A percentile compares a stretch with the other conserved stretches of the same genome.
These are phyloP conservation scores for Odontomyia ornata DNA, from an alignment of 2,888 invertebrate genomes.

Conservation along the genomic window DNA sequence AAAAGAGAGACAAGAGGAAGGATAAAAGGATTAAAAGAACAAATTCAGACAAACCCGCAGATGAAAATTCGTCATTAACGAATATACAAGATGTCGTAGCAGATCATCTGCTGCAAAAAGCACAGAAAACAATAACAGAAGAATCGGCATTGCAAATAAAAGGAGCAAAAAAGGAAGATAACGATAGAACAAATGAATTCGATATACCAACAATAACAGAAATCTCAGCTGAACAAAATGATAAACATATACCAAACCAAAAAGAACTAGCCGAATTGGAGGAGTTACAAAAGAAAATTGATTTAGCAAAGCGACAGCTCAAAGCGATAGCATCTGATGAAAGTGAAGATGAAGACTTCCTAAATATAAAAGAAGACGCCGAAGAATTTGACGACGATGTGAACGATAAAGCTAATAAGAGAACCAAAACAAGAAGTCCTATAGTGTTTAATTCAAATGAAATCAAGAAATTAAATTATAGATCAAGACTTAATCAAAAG, in stretches of 20 bases:
- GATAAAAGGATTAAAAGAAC: conserved; percentile 61
- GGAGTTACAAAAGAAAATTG: conserved; percentile 73
- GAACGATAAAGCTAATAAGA: conserved; percentile 52
- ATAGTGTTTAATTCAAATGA: conserved; percentile 57
- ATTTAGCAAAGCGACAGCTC: conserved; percentile 67
- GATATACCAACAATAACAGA: conserved; percentile 66
- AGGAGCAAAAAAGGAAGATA: conserved; percentile 54
- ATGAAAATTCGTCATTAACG: conserved; percentile 60
- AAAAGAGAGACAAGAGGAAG: conserved; percentile 65
- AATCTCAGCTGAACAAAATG: conserved; percentile 53
- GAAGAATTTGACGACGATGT: conserved; percentile 61
- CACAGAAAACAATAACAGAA: conserved; percentile 60
- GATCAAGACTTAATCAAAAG: neutral
- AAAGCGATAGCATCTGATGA: conserved; percentile 63
- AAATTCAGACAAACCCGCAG: conserved; percentile 51
- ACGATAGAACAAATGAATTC: conserved; percentile 60
- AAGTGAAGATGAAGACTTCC: conserved; percentile 73
- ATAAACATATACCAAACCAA: conserved; percentile 52
- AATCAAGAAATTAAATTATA: neutral
- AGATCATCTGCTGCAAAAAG: conserved; percentile 68
- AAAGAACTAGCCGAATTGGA: conserved; percentile 66
- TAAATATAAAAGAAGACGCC: conserved; percentile 73
- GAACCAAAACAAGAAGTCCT: conserved; percentile 59
- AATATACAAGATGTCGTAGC: conserved; percentile 73
- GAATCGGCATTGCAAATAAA: conserved; percentile 52